A percentile compares a stretch with the other conserved stretches of the same genome.
Evolutionary conservation across 2,888 invertebrate species (phyloP).

Genomic region (Caenorhabditis panamensis): DNA sequence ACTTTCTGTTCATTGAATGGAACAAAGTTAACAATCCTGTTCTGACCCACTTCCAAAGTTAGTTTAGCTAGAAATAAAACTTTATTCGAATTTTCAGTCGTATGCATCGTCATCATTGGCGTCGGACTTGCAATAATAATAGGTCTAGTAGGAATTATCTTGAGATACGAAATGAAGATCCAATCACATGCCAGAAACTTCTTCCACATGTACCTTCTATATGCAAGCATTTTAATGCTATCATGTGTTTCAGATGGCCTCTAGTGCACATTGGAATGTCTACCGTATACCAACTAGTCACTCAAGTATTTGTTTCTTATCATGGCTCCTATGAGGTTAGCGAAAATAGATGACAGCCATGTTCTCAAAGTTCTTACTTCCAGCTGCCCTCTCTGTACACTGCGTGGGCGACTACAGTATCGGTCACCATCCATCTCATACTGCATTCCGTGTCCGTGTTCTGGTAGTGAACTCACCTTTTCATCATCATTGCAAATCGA

Average conservation of each 20-base stretch:
- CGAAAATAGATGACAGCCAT: neutral
- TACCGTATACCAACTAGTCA: slow-evolving; percentile 37
- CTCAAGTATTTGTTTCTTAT: slow-evolving; percentile 39
- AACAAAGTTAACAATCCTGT: slow-evolving; percentile 18
- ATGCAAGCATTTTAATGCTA: no score
- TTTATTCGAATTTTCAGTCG: slow-evolving; percentile 20
- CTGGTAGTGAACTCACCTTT: slow-evolving; percentile 11
- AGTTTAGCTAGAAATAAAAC: neutral
- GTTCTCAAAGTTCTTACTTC: neutral
- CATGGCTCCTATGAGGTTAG: slow-evolving; percentile 20
- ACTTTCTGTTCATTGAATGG: slow-evolving; percentile 40
- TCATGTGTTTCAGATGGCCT: slow-evolving; percentile 28
- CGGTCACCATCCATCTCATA: slow-evolving; percentile 37
- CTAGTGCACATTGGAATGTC: slow-evolving; percentile 41
- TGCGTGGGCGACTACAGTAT: slow-evolving; percentile 43
- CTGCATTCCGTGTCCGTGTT: slow-evolving; percentile 48
- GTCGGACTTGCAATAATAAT: slow-evolving; percentile 13
- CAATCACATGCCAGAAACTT: slow-evolving; percentile 29
- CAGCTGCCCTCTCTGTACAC: slow-evolving; percentile 39
- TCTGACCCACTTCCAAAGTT: slow-evolving; percentile 31
- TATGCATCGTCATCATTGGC: slow-evolving; percentile 37
- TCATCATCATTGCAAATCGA: slow-evolving; percentile 26
- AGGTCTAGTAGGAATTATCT: slow-evolving; percentile 16
- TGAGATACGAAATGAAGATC: slow-evolving; percentile 23
- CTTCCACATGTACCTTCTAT: slow-evolving; percentile 46